Conservation (phyloP, 2,113 vertebrate genomes). For the Entelurus aequoreus region DNA sequence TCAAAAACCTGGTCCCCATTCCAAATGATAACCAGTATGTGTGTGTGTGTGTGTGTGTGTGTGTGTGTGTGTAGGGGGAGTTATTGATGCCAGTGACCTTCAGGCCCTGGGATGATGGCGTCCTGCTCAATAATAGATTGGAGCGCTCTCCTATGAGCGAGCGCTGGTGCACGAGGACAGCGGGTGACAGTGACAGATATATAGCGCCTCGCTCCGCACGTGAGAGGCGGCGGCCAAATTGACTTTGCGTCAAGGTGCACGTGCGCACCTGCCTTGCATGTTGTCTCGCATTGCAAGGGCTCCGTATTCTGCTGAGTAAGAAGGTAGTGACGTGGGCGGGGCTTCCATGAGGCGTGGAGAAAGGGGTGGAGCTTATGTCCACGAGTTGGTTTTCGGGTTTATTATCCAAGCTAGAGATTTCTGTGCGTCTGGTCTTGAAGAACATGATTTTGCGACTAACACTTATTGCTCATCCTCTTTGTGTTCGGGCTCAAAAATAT, state of each 20-base stretch:
- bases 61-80: constrained; percentile 21
- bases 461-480: too few relatives aligned
- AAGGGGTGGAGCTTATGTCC: too few relatives aligned
- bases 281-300: neutral
- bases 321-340: too few relatives aligned
- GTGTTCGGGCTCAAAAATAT: too few relatives aligned
- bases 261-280: constrained; percentile 3
- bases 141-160: constrained; percentile 37
- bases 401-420: too few relatives aligned
- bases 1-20: too few relatives aligned
- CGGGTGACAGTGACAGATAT: constrained; percentile 18
- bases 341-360: too few relatives aligned
- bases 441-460: too few relatives aligned
- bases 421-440: too few relatives aligned
- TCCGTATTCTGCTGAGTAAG: constrained; percentile 15
- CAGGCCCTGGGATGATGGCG: constrained; percentile 47
- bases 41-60: neutral
- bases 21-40: too few relatives aligned
- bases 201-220: constrained; percentile 11
- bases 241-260: neutral
- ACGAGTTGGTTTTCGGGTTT: too few relatives aligned
- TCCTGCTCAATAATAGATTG: constrained; percentile 59
- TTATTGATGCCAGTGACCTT: constrained; percentile 63
- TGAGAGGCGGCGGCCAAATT: constrained; percentile 10
- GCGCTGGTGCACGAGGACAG: constrained; percentile 11